Base-by-base conservation (phyloP, 2,888 invertebrate species). In the Eilema sororculum region DNA sequence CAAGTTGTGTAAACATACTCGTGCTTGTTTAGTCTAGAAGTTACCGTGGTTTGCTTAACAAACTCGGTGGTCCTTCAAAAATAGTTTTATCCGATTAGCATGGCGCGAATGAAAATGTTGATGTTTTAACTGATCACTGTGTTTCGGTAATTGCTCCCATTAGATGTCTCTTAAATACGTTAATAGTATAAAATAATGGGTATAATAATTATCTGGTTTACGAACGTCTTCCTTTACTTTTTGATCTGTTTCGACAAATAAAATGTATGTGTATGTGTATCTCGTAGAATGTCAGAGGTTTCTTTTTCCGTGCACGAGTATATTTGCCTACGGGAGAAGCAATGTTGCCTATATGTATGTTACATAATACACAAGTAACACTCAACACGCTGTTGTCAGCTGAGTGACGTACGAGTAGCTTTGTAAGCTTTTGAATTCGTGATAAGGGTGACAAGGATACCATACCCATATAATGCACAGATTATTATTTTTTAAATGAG, bases 391-490 rank as follows among this genome's bases (percentile, higher is more conserved):
- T 77, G 80, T 74, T 76, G 73, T 78, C 75, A 62, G 37, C 37
- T 62, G 62, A 62, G 61, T 62, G 61, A 62, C 33, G 78, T 78
- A 78, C 80, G 78, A 79, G 74, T 77, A 77, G 77, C 79, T 77
- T 82, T 79, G 81, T 78, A 70, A 69, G 78, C 77, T 78, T 82
- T 80, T 77, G 72, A 75, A 77, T 74, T 76, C 75, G 73, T 84
- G 86, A 86, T 75, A 75, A 82, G 84, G 86, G 85, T 84, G 58
- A 33, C 28, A 52, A 46, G 20, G 56, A 66, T 65, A 74, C 20
- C 37, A 37, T 13, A 20, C 56, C 20, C 22, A 56, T 22, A 24
- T 6, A 65, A n/a, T 30, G n/a, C 9, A 30, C 9, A 60, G 30
- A 52, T 52, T 52, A 20, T 46, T 20, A 60, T 60, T 30, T 60